These are phyloP conservation scores for Brotula barbata DNA, from an alignment of 2,797 vertebrate species.

Conservation along the genomic window DNA sequence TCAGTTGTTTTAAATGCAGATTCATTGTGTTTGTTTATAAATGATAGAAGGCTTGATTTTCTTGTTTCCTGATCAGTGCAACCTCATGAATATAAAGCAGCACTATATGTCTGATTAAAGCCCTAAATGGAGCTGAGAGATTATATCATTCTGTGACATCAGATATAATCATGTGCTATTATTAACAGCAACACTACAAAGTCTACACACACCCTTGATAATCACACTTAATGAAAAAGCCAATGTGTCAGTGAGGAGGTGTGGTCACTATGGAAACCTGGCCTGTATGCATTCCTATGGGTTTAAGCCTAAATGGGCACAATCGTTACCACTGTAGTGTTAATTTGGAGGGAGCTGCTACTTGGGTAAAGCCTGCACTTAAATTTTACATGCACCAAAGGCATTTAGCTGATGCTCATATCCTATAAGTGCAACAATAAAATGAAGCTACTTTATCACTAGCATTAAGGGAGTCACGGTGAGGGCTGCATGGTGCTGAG, in stretches of 20 bases:
- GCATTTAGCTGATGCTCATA: conserved; percentile 3
- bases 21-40: background rate
- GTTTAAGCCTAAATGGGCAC: background rate
- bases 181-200: conserved; percentile 1
- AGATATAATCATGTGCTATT: conserved; percentile 1
- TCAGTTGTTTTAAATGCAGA: background rate
- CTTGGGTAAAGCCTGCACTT: background rate
- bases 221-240: conserved; percentile 1
- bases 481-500: background rate
- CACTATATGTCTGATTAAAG: background rate
- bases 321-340: background rate
- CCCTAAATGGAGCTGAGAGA: too few relatives aligned
- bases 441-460: background rate
- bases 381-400: background rate
- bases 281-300: background rate
- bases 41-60: background rate
- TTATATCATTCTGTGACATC: too few relatives aligned
- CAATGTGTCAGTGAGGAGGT: background rate
- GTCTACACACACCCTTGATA: conserved; percentile 6
- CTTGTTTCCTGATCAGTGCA: background rate
- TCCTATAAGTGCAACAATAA: background rate
- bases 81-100: background rate
- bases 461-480: background rate
- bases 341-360: conserved; percentile 8
- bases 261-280: conserved; percentile 19